Evolutionary conservation across 1,140 invertebrate genomes (phyloP).

Genomic region (Adelges cooleyi): DNA sequence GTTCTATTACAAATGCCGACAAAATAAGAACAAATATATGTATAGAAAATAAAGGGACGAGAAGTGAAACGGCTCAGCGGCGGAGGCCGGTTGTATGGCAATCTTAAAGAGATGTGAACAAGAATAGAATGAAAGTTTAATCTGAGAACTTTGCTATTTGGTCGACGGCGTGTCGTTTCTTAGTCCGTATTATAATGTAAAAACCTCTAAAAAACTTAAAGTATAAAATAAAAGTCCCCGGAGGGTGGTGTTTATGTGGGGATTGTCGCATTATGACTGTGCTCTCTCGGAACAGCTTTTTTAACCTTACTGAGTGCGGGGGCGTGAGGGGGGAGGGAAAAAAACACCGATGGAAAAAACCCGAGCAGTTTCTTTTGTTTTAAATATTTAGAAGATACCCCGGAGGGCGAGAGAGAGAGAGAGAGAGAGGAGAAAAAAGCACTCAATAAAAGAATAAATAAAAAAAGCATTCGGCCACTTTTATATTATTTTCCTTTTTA

Average conservation of each 20-base stretch:
- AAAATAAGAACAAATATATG: background rate
- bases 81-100: background rate
- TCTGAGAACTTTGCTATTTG: conserved; percentile 29
- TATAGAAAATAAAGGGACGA: too few relatives aligned
- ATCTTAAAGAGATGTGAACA: conserved; percentile 26
- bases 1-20: conserved; percentile 21
- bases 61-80: conserved; percentile 6
- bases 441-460: conserved; percentile 29
- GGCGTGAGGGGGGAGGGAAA: background rate
- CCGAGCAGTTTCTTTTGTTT: conserved; percentile 26
- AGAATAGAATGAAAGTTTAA: conserved; percentile 28
- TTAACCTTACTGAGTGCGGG: conserved; percentile 8
- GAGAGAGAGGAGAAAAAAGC: conserved; percentile 23
- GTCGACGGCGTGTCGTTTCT: conserved; percentile 24
- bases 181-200: conserved; percentile 28
- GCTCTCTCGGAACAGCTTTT: conserved; percentile 24
- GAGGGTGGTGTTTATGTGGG: conserved; percentile 28
- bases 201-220: conserved; percentile 29
- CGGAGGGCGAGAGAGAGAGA: background rate
- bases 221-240: conserved; percentile 28
- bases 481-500: conserved; percentile 23
- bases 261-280: conserved; percentile 29
- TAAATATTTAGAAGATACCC: conserved; percentile 29
- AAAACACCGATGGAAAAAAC: background rate
- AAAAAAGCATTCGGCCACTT: conserved; percentile 27